A percentile compares a stretch with the other conserved stretches of the same genome.
Conservation (phyloP, 2,113 vertebrate genomes). For the Taurulus bubalis region DNA sequence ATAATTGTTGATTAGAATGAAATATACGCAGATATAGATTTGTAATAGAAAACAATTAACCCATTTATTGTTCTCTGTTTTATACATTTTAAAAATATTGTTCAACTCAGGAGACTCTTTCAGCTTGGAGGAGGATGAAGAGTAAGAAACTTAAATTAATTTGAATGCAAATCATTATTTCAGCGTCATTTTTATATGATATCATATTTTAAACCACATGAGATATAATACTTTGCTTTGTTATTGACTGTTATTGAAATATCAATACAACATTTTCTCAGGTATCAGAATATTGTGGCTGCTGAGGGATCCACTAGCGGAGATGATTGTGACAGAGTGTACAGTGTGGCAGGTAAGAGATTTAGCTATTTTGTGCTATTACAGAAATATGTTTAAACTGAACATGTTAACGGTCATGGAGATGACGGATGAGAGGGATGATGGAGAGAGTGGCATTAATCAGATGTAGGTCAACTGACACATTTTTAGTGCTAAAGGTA, state of each 20-base stretch:
- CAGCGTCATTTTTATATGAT: too few relatives aligned
- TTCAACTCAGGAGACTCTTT: conserved; percentile 22
- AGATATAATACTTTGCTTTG: neutral
- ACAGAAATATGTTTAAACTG: neutral
- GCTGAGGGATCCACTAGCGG: neutral
- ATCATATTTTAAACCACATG: neutral
- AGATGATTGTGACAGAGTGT: neutral
- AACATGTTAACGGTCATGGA: neutral
- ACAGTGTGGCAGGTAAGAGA: neutral
- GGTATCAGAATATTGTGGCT: neutral
- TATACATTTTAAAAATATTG: neutral
- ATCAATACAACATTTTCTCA: conserved; percentile 4
- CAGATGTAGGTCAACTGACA: neutral
- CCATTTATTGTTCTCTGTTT: neutral
- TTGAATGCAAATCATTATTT: neutral
- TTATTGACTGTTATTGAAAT: neutral
- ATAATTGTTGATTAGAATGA: neutral
- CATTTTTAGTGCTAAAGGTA: neutral
- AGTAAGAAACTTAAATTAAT: conserved; percentile 16
- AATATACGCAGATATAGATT: too few relatives aligned
- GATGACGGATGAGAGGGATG: neutral
- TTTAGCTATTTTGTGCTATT: neutral
- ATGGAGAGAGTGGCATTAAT: neutral
- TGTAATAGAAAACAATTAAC: neutral
- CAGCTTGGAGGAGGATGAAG: neutral